A percentile compares a stretch with the other conserved stretches of the same genome.
phyloP scores from a whole-genome alignment of 2,113 vertebrate genomes.

The Otocyon megalotis region DNA sequence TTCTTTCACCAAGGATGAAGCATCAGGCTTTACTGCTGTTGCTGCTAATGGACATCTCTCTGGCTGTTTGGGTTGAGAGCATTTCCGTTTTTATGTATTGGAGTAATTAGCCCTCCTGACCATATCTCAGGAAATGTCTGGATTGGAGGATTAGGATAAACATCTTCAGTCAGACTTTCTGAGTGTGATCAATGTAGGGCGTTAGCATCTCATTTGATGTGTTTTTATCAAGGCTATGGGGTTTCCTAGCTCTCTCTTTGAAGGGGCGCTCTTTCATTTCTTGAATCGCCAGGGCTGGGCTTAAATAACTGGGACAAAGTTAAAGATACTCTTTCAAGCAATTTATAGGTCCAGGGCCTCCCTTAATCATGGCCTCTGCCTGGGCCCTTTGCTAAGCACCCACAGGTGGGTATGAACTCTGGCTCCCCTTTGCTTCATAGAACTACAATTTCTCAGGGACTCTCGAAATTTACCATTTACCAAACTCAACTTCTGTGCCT shows the following conservation, averaged over 20 bases:
- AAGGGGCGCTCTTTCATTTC: conserved; percentile 68
- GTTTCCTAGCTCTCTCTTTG: conserved; percentile 58
- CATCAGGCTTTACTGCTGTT: conserved; percentile 61
- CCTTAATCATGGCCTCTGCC: not conserved
- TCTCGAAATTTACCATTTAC: not conserved
- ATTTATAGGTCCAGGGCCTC: not conserved
- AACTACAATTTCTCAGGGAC: not conserved
- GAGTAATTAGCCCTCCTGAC: conserved; percentile 81
- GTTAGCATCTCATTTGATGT: conserved; percentile 79
- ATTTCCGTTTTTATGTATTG: conserved; percentile 79
- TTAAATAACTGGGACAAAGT: conserved; percentile 53
- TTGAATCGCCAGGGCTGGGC: conserved; percentile 30
- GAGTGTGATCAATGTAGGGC: conserved; percentile 77
- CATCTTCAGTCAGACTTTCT: conserved; percentile 78
- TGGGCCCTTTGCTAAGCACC: not conserved
- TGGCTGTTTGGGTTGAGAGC: conserved; percentile 65
- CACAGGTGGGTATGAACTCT: not conserved
- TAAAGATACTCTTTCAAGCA: conserved; percentile 39
- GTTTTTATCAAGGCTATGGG: conserved; percentile 74
- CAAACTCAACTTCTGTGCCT: not conserved
- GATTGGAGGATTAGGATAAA: conserved; percentile 84
- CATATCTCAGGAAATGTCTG: conserved; percentile 82
- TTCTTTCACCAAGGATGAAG: conserved; percentile 70
- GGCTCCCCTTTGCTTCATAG: not conserved
- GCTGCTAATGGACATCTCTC: conserved; percentile 71